A percentile compares a stretch with the other conserved stretches of the same genome.
Evolutionary conservation across 2,888 invertebrate species (phyloP).

Genomic region (Drosophila algonquin): DNA sequence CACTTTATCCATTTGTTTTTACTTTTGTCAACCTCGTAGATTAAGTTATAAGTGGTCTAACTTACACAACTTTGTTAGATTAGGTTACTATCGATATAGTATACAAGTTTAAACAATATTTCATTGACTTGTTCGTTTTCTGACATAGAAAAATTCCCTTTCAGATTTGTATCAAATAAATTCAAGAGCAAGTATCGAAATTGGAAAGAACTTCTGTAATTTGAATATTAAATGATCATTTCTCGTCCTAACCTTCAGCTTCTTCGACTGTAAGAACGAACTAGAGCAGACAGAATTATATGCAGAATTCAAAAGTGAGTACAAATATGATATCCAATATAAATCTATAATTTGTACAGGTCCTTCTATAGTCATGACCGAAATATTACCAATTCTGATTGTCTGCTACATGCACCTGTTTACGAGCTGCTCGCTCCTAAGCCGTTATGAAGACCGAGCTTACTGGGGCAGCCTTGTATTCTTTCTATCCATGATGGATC

Average conservation of each 20-base stretch:
- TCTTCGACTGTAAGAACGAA: neutral
- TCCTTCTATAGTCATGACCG: neutral
- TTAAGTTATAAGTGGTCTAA: too few relatives aligned
- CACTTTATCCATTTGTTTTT: too few relatives aligned
- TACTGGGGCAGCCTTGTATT: neutral
- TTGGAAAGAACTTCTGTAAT: neutral
- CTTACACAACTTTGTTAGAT: too few relatives aligned
- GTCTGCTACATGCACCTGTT: neutral
- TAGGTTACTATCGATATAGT: too few relatives aligned
- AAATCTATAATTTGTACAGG: neutral
- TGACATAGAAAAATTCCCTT: neutral
- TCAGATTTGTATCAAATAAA: neutral
- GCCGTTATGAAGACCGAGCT: neutral
- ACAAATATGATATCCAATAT: neutral
- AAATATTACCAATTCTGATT: neutral
- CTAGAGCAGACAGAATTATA: neutral
- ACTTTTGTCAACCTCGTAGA: too few relatives aligned
- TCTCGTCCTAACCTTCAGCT: neutral
- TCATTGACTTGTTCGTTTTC: neutral
- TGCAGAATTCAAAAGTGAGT: neutral
- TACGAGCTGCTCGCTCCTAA: neutral
- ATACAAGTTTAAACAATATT: too few relatives aligned
- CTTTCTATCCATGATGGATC: neutral
- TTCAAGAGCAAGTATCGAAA: neutral
- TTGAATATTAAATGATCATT: too few relatives aligned